phyloP scores from a whole-genome alignment of 2,797 vertebrate species.

The Menidia menidia region DNA sequence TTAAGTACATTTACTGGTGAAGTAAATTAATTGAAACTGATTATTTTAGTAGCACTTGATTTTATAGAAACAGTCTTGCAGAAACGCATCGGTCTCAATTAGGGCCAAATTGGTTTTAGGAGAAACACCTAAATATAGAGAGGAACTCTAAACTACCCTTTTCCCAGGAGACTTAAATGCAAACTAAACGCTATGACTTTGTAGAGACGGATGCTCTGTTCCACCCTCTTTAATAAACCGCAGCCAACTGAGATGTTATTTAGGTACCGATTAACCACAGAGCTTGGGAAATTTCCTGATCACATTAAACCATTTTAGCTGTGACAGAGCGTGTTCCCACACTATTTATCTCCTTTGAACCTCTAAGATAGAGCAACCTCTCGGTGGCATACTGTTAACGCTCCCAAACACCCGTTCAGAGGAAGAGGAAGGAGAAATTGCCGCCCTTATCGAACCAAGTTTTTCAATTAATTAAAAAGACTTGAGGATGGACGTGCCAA shows the following conservation, averaged over 20 bases:
- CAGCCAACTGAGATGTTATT: background rate
- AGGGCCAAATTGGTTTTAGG: no score
- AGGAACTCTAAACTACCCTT: no score
- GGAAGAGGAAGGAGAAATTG: background rate
- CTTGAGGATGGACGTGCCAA: background rate
- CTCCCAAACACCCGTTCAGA: background rate
- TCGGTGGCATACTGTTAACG: background rate
- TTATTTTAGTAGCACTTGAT: no score
- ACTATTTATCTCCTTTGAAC: background rate
- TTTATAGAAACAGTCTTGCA: no score
- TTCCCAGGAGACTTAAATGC: background rate
- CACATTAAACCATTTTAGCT: background rate
- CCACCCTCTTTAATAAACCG: background rate
- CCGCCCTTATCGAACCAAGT: background rate
- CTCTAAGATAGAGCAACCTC: background rate
- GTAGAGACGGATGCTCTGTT: background rate
- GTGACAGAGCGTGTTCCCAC: slow-evolving; percentile 1
- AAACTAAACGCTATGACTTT: background rate
- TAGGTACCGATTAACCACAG: background rate
- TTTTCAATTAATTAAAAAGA: background rate
- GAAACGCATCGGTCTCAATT: no score
- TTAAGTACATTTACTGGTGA: no score
- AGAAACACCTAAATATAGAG: no score
- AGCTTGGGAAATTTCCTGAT: background rate
- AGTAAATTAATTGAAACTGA: no score